Conservation (phyloP, 2,797 vertebrate species). For the Syngnathus rostellatus region DNA sequence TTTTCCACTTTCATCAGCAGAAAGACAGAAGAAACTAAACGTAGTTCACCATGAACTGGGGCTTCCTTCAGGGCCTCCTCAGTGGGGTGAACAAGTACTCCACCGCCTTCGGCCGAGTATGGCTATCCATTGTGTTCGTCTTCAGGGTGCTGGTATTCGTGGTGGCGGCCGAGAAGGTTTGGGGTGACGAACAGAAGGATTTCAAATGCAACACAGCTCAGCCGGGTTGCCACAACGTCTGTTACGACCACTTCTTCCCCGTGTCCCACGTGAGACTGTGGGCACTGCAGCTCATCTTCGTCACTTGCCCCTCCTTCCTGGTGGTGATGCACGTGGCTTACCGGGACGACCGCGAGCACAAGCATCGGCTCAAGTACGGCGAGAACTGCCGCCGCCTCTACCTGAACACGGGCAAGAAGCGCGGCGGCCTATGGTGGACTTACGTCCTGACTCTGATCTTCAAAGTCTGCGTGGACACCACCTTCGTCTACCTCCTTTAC, state of each 20-base stretch:
- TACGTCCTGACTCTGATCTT: conserved; percentile 83
- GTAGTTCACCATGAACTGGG: conserved; percentile 84
- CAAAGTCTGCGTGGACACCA: conserved; percentile 76
- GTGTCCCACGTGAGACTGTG: conserved; percentile 91
- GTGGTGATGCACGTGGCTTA: conserved; percentile 94
- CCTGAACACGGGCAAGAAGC: conserved; percentile 79
- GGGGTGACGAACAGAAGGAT: conserved; percentile 92
- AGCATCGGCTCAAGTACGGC: conserved; percentile 51
- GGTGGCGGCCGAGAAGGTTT: conserved; percentile 87
- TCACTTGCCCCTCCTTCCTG: conserved; percentile 89
- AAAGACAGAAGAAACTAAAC: conserved; percentile 35
- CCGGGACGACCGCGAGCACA: conserved; percentile 76
- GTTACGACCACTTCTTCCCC: conserved; percentile 89
- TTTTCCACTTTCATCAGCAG: conserved; percentile 26
- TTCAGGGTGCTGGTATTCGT: conserved; percentile 92
- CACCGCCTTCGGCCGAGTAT: conserved; percentile 88
- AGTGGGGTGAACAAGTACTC: conserved; percentile 91
- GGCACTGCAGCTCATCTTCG: conserved; percentile 98
- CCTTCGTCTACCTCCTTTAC: conserved; percentile 83
- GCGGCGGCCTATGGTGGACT: conserved; percentile 91
- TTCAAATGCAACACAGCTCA: conserved; percentile 89
- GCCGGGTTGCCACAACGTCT: conserved; percentile 91
- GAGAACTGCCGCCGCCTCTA: conserved; percentile 65
- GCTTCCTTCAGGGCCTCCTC: conserved; percentile 80
- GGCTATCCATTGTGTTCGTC: conserved; percentile 92